These are phyloP conservation scores for Scaptomyza parva DNA, from an alignment of 2,888 invertebrate genomes.

Conservation along the genomic window DNA sequence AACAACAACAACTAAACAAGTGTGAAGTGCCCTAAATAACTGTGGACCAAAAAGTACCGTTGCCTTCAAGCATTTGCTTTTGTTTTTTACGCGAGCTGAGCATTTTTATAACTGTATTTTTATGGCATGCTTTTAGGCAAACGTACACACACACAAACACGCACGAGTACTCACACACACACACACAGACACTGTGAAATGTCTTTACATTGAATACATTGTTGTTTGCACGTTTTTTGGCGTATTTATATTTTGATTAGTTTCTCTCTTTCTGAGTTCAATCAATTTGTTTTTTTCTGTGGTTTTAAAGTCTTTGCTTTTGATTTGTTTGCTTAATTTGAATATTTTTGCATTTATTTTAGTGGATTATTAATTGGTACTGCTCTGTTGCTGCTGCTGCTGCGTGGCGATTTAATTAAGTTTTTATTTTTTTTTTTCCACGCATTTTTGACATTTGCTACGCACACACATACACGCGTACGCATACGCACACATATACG, in stretches of 20 bases:
- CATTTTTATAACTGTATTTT: background rate
- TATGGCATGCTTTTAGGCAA: constrained; percentile 34
- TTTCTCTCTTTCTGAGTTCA: background rate
- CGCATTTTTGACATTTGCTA: constrained; percentile 49
- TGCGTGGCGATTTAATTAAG: constrained; percentile 50
- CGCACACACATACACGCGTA: constrained; percentile 8
- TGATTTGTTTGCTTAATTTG: constrained; percentile 4
- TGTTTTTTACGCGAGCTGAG: background rate
- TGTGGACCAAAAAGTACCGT: background rate
- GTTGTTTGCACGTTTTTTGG: background rate
- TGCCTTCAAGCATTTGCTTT: constrained; percentile 16
- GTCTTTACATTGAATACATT: background rate
- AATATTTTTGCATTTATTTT: background rate
- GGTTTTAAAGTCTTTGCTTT: background rate
- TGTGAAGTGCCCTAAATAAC: background rate
- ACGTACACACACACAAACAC: background rate
- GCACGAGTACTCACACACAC: too few relatives aligned
- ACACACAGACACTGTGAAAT: constrained; percentile 7
- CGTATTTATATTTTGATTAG: background rate
- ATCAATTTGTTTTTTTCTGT: background rate
- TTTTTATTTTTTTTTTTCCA: constrained; percentile 53
- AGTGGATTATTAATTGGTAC: background rate
- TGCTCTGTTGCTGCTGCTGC: constrained; percentile 29
- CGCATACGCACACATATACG: constrained; percentile 12
- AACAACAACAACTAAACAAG: background rate